These are phyloP conservation scores for Hirudinaria manillensis DNA, from an alignment of 2,888 invertebrate species.

Conservation along the genomic window DNA sequence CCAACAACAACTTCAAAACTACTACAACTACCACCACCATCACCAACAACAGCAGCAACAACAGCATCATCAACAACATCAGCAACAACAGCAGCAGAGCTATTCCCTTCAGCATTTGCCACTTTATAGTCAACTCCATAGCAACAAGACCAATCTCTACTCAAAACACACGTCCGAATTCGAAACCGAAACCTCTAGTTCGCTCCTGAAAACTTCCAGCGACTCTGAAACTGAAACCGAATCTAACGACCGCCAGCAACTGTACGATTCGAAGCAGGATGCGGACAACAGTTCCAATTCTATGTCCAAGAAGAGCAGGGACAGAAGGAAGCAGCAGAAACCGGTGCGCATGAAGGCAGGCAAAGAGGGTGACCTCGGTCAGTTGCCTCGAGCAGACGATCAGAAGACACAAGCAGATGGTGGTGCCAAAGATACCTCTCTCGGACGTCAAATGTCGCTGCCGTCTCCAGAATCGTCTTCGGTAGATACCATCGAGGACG, in stretches of 20 bases:
- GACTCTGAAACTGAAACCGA: slow-evolving; percentile 29
- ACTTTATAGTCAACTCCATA: slow-evolving; percentile 3
- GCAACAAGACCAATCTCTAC: neutral
- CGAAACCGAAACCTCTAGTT: neutral
- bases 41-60: slow-evolving; percentile 21
- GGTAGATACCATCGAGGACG: neutral
- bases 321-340: slow-evolving; percentile 28
- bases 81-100: slow-evolving; percentile 15
- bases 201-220: slow-evolving; percentile 20
- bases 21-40: slow-evolving; percentile 1
- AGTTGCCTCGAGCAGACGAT: neutral
- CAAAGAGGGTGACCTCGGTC: neutral
- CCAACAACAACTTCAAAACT: slow-evolving; percentile 21
- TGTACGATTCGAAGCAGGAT: slow-evolving; percentile 17
- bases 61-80: slow-evolving; percentile 17
- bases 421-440: neutral
- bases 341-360: slow-evolving; percentile 24
- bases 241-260: neutral
- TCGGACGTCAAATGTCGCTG: neutral
- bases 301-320: neutral
- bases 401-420: neutral
- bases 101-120: neutral
- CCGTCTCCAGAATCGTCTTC: slow-evolving; percentile 10
- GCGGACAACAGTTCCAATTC: slow-evolving; percentile 1
- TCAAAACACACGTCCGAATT: slow-evolving; percentile 5